Conservation (phyloP, 1,140 invertebrate species). For the Riptortus pedestris region DNA sequence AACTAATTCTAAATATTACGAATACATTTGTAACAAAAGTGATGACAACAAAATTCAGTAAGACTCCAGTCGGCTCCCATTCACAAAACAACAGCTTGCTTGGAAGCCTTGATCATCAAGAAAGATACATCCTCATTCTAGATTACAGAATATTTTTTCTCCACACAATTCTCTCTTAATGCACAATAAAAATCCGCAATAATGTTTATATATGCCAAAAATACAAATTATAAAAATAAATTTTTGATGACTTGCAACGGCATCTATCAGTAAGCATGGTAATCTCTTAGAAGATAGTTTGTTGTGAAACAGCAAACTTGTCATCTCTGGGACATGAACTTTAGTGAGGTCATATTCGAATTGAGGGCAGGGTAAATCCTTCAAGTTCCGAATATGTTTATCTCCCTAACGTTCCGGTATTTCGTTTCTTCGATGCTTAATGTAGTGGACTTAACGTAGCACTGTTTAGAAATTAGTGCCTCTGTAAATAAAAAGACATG, state of each 20-base stretch:
- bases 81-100: conserved; percentile 16
- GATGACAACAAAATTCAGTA: conserved; percentile 2
- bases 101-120: background rate
- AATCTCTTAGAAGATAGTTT: conserved; percentile 7
- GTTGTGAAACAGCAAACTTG: conserved; percentile 13
- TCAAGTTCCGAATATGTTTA: conserved; percentile 3
- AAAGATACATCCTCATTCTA: too few relatives aligned
- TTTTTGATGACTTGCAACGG: too few relatives aligned
- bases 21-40: conserved; percentile 16
- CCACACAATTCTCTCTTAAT: too few relatives aligned
- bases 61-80: conserved; percentile 4
- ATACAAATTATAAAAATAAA: too few relatives aligned
- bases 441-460: too few relatives aligned
- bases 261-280: conserved; percentile 13
- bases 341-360: conserved; percentile 13
- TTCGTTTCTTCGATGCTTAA: too few relatives aligned
- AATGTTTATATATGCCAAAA: too few relatives aligned
- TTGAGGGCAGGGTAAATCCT: conserved; percentile 6
- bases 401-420: too few relatives aligned
- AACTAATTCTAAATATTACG: conserved; percentile 10
- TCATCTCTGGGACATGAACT: conserved; percentile 8
- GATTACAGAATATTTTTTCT: too few relatives aligned
- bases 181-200: too few relatives aligned
- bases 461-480: too few relatives aligned
- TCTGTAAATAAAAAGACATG: background rate